Evolutionary conservation across 2,888 invertebrate species (phyloP).

Genomic region (Melieria omissa): DNA sequence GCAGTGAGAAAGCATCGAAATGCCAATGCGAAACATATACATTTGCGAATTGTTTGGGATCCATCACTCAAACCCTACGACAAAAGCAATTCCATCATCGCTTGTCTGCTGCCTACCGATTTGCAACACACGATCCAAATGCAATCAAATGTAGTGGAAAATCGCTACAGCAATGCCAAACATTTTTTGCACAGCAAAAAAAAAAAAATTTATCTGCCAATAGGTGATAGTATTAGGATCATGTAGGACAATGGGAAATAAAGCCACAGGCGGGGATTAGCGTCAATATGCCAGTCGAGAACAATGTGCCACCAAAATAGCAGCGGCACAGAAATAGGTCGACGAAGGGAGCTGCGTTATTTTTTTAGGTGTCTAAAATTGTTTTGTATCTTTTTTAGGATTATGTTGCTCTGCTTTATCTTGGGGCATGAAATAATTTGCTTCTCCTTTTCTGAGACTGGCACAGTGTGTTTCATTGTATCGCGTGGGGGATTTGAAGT

Average conservation of each 20-base stretch:
- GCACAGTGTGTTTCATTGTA: neutral
- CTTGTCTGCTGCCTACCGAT: too few relatives aligned
- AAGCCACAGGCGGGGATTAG: slow-evolving; percentile 60
- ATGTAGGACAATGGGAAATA: slow-evolving; percentile 40
- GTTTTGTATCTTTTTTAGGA: slow-evolving; percentile 25
- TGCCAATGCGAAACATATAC: neutral
- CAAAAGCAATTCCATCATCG: too few relatives aligned
- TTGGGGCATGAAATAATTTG: slow-evolving; percentile 14
- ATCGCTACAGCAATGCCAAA: slow-evolving; percentile 21
- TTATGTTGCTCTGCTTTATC: neutral
- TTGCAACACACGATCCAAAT: slow-evolving; percentile 1
- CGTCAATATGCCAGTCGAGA: slow-evolving; percentile 27
- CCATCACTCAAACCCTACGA: slow-evolving; percentile 5
- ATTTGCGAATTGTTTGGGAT: neutral
- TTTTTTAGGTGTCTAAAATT: slow-evolving; percentile 30
- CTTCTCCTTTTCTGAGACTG: slow-evolving; percentile 9
- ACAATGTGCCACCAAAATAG: slow-evolving; percentile 19
- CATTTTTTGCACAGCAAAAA: too few relatives aligned
- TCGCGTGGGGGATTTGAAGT: slow-evolving; percentile 17
- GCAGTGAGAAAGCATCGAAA: neutral
- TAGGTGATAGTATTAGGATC: slow-evolving; percentile 25
- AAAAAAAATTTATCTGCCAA: too few relatives aligned
- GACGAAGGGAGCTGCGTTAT: slow-evolving; percentile 25
- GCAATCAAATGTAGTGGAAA: slow-evolving; percentile 24
- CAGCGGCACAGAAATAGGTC: slow-evolving; percentile 6